Base-by-base conservation (phyloP, 2,113 vertebrate species). In the Cinclus mexicanus region DNA sequence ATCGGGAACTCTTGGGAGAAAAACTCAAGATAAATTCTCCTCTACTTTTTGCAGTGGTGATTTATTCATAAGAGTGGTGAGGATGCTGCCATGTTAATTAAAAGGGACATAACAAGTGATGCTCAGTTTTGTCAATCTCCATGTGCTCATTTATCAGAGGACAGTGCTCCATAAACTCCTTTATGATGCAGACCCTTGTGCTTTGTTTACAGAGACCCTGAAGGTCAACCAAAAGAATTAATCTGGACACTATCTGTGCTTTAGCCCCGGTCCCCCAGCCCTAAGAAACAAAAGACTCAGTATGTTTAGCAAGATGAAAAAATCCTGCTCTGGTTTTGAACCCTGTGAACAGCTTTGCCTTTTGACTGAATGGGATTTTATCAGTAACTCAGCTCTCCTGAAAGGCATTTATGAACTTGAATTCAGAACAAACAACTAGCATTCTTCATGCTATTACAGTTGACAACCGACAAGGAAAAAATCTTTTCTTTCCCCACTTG, bases 1-100 rank as follows among this genome's bases (percentile, higher is more conserved):
- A 20, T 19, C 0, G 0, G 53, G 47, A 95, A 53, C 22, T 61
- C 53, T 29, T 0, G 1, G 70, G 41, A 69, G 44, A 37, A 74
- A 46, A 70, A 21, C 20, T 79, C 35, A 6, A 9, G 29, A 67
- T 53, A 25, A 67, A 41, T 60, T 71, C 68, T 60, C 47, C 41
- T 50, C 55, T 46, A 2, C 22, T 28, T 71, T 82, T 33, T 53
- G 33, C 87, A 76, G 42, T 2, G 39, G 50, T 12, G 64, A 52
- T 86, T 90, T 86, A 52, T 47, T 78, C 44, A n/a, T 47, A 16
- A 19, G 47, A 12, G n/a, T 11, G 57, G 52, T 1, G 17, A 61
- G 71, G 68, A 64, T 31, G 61, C 72, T 74, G 47, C 50, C n/a
- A 4, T 1, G 2, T 29, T 59, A 55, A 50, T 65, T 29, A 20